These are phyloP conservation scores for Remorina albescens DNA, from an alignment of 2,797 vertebrate species.

Conservation along the genomic window DNA sequence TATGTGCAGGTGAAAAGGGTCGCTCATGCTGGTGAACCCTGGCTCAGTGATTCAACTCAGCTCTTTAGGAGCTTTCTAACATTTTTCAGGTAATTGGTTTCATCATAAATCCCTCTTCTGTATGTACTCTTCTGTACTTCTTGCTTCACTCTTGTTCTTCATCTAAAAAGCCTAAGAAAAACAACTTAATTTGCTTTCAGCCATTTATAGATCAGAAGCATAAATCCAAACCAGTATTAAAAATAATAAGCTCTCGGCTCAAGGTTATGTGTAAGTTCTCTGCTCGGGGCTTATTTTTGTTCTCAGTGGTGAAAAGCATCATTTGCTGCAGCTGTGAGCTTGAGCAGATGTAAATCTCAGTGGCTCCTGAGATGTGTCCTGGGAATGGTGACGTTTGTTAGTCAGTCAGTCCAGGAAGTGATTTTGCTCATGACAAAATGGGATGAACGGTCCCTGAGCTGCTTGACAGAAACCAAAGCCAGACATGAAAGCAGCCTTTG, in stretches of 20 bases:
- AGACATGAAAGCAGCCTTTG: slow-evolving; percentile 48
- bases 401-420: slow-evolving; percentile 26
- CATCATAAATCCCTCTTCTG: neutral
- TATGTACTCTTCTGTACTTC: neutral
- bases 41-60: neutral
- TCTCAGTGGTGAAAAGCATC: neutral
- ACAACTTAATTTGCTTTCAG: neutral
- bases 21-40: neutral
- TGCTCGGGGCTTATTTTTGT: neutral
- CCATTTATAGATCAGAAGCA: neutral
- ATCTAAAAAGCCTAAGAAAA: neutral
- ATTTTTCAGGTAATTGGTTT: neutral
- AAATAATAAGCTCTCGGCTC: neutral
- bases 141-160: neutral
- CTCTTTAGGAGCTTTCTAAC: neutral
- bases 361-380: neutral
- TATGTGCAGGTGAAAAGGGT: neutral
- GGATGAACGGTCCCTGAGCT: slow-evolving; percentile 31
- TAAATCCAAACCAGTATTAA: neutral
- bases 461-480: slow-evolving; percentile 30
- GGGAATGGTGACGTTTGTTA: neutral
- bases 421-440: slow-evolving; percentile 24
- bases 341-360: neutral
- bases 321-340: neutral
- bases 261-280: too few relatives aligned